Percentiles rank a stretch among this genome's conserved stretches.
phyloP scores from a whole-genome alignment of 2,888 invertebrate species.

The Conus canariensis region DNA sequence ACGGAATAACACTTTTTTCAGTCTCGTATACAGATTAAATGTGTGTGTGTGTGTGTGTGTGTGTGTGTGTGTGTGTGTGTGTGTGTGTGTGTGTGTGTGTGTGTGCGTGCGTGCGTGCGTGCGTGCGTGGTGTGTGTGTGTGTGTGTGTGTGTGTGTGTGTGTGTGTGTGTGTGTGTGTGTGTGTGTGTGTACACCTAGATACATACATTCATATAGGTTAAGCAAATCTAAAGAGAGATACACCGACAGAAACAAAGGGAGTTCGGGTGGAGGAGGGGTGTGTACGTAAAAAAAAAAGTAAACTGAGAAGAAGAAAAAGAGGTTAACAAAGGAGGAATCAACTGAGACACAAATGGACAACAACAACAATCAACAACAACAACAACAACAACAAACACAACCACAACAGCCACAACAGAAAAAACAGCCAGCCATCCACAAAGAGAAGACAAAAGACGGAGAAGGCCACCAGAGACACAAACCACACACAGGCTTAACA shows the following conservation, averaged over 20 bases:
- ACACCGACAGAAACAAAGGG: no score
- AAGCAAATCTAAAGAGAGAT: no score
- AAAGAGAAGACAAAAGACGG: neutral
- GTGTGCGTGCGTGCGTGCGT: no score
- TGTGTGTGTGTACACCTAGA: no score
- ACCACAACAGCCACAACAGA: neutral
- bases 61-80: neutral
- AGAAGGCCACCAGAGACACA: neutral
- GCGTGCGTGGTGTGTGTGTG: no score
- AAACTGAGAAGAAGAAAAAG: neutral
- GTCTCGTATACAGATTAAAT: neutral
- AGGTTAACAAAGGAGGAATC: no score
- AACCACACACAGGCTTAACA: neutral
- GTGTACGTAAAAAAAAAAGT: neutral
- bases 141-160: no score
- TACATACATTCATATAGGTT: no score
- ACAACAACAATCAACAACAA: neutral
- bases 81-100: neutral
- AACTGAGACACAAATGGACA: neutral
- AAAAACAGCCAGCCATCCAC: neutral
- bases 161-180: no score
- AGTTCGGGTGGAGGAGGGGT: no score
- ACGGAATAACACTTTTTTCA: neutral
- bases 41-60: neutral
- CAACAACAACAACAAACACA: no score